phyloP scores from a whole-genome alignment of 2,888 invertebrate species.

The Drosophila greeni region DNA sequence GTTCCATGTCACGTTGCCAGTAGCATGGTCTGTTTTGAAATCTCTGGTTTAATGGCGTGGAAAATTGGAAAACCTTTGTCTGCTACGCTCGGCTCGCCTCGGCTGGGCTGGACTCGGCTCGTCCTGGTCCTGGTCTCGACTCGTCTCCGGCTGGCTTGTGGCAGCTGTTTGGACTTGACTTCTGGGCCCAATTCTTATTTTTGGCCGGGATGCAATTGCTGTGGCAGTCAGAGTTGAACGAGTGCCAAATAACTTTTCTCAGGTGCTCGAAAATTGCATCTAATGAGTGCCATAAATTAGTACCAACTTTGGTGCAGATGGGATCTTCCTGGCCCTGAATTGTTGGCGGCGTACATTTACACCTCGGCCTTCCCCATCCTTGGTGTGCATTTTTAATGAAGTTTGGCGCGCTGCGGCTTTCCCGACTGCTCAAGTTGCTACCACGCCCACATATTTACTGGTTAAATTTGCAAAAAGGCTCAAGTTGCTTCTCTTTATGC shows the following conservation, averaged over 20 bases:
- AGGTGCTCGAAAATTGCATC: slow-evolving; percentile 63
- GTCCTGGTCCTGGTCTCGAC: slow-evolving; percentile 11
- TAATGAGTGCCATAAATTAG: slow-evolving; percentile 66
- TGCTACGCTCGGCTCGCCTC: slow-evolving; percentile 4
- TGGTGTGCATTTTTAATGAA: slow-evolving; percentile 67
- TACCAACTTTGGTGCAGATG: slow-evolving; percentile 41
- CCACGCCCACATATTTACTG: slow-evolving; percentile 59
- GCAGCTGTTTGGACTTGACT: slow-evolving; percentile 57
- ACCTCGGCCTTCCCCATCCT: slow-evolving; percentile 11
- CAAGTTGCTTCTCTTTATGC: slow-evolving; percentile 45
- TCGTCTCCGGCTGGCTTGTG: slow-evolving; percentile 42
- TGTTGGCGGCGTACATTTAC: background rate
- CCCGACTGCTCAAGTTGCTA: slow-evolving; percentile 15
- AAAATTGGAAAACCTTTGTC: slow-evolving; percentile 76
- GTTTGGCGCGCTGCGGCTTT: slow-evolving; percentile 54
- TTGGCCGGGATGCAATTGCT: slow-evolving; percentile 27
- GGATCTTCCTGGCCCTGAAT: slow-evolving; percentile 24
- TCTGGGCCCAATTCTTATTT: slow-evolving; percentile 58
- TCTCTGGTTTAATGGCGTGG: slow-evolving; percentile 73
- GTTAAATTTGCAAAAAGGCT: slow-evolving; percentile 62
- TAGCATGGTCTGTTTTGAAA: slow-evolving; percentile 57
- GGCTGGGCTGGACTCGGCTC: slow-evolving; percentile 15
- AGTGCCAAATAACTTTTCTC: slow-evolving; percentile 49
- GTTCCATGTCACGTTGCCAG: slow-evolving; percentile 42
- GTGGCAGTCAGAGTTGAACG: slow-evolving; percentile 30